Evolutionary conservation across 2,113 vertebrate genomes (phyloP).

Genomic region (Protobothrops flavoviridis): DNA sequence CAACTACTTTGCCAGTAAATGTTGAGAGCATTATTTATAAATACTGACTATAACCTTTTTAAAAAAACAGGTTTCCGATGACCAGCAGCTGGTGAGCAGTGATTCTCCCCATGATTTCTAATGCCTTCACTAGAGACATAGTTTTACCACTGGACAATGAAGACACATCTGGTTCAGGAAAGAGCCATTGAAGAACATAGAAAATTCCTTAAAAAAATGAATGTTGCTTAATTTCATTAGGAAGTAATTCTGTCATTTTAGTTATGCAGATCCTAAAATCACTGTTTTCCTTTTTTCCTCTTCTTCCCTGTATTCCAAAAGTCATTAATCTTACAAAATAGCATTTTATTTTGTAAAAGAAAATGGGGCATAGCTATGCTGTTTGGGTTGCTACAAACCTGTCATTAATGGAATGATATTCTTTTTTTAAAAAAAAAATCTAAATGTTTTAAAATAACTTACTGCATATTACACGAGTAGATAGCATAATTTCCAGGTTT

Average conservation of each 20-base stretch:
- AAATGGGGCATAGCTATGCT: not conserved
- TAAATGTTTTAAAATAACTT: not conserved
- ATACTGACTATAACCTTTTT: constrained; percentile 9
- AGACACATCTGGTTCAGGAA: not conserved
- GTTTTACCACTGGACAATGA: not conserved
- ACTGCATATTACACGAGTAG: not conserved
- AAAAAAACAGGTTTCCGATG: constrained; percentile 60
- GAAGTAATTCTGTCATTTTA: not conserved
- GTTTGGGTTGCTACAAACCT: not conserved
- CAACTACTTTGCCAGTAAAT: not conserved
- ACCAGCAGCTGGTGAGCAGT: constrained; percentile 60
- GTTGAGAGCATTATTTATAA: not conserved
- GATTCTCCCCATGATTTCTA: constrained; percentile 56
- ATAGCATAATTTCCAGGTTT: not conserved
- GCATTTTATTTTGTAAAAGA: not conserved
- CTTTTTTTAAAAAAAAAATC: not conserved
- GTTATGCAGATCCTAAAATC: not conserved
- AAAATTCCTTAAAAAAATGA: not conserved
- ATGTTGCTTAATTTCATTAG: not conserved
- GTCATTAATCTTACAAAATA: not conserved
- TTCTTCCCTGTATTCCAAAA: not conserved
- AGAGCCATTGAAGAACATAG: not conserved
- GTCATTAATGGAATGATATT: not conserved
- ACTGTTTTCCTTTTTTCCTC: not conserved
- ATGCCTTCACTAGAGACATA: not conserved